Conservation (phyloP, 92 coral and sea anemone genomes). For the Bergia puertoricense region DNA sequence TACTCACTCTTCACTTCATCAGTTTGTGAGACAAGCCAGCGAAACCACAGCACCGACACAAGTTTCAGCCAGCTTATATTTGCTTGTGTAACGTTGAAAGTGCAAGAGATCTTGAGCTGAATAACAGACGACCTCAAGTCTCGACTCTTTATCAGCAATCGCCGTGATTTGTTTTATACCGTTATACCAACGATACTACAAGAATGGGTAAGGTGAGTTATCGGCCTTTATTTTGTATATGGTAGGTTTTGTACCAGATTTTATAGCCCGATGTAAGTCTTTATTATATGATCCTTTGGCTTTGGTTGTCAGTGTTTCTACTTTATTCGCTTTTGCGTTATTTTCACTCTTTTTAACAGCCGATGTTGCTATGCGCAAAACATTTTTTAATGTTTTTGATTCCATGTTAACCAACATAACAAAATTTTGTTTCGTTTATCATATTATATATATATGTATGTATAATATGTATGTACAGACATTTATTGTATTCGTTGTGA, state of each 20-base stretch:
- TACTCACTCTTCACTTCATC: constrained; percentile 9
- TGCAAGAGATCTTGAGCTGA: not conserved
- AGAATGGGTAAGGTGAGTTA: constrained; percentile 42
- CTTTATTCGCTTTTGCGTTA: not conserved
- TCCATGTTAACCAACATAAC: not conserved
- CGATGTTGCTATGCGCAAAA: too few relatives aligned
- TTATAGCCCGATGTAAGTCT: not conserved
- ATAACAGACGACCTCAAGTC: not conserved
- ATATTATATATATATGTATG: too few relatives aligned
- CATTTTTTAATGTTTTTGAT: not conserved
- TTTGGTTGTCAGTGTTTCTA: too few relatives aligned
- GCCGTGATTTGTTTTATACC: not conserved
- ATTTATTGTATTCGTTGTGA: too few relatives aligned
- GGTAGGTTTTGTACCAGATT: not conserved
- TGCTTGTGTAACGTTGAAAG: not conserved
- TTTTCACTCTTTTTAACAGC: not conserved
- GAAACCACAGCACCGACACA: not conserved
- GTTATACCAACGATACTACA: not conserved
- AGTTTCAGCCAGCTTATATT: not conserved
- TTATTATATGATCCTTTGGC: not conserved
- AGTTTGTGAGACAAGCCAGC: not conserved
- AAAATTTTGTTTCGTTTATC: too few relatives aligned
- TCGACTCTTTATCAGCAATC: not conserved
- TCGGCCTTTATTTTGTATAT: not conserved
- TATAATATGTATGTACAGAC: not conserved